phyloP scores from a whole-genome alignment of 2,888 invertebrate species.

The Lasius platythorax region DNA sequence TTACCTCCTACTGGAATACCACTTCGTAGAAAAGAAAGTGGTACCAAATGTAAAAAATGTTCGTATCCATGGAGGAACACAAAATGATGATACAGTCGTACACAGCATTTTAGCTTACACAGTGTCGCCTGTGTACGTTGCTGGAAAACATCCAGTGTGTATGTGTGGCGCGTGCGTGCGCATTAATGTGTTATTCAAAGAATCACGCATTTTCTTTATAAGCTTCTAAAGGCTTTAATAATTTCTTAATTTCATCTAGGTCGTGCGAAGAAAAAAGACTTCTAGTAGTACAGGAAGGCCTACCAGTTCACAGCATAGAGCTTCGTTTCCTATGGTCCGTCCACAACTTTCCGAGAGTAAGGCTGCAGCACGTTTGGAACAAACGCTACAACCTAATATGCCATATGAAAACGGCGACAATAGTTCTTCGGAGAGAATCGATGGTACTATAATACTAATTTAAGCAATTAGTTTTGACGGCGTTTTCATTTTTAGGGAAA shows the following conservation, averaged over 20 bases:
- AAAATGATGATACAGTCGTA: too few species aligned
- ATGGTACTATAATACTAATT: constrained; percentile 73
- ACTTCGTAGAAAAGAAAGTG: too few species aligned
- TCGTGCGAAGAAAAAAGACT: constrained; percentile 88
- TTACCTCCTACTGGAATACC: too few species aligned
- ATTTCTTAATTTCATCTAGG: constrained; percentile 83
- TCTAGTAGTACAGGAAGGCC: constrained; percentile 84
- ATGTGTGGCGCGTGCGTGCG: too few species aligned
- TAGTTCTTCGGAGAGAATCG: constrained; percentile 84
- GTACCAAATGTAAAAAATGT: too few species aligned
- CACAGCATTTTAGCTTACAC: too few species aligned
- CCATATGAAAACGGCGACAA: constrained; percentile 83
- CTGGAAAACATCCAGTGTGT: too few species aligned
- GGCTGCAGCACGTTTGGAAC: constrained; percentile 86
- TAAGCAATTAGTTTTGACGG: constrained; percentile 36
- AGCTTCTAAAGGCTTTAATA: neutral
- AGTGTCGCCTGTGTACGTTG: too few species aligned
- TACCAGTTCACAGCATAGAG: constrained; percentile 87
- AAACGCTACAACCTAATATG: constrained; percentile 84
- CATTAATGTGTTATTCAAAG: too few species aligned
- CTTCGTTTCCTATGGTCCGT: constrained; percentile 90
- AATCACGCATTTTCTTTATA: too few species aligned
- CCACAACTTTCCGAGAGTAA: constrained; percentile 87
- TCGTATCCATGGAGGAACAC: too few species aligned
- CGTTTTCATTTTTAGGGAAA: neutral